phyloP scores from a whole-genome alignment of 1,140 invertebrate genomes.

The Caenorhabditis briggsae region DNA sequence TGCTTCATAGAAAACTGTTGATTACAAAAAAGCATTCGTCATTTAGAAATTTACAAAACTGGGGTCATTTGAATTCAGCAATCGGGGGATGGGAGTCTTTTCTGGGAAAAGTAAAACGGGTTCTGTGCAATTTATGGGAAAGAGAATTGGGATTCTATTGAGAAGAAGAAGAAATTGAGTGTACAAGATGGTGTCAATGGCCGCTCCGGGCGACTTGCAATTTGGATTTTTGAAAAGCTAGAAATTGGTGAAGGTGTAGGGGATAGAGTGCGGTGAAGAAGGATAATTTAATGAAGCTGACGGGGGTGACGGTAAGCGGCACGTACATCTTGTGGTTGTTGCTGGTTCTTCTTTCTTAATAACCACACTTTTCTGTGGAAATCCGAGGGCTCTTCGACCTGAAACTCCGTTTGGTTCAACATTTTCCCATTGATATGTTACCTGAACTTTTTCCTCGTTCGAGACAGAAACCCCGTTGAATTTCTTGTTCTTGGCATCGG shows the following conservation, averaged over 20 bases:
- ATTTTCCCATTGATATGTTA: background rate
- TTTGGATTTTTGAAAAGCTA: too few species aligned
- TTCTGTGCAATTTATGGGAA: background rate
- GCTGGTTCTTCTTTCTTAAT: background rate
- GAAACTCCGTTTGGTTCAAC: background rate
- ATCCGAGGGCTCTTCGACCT: background rate
- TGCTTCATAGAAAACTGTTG: background rate
- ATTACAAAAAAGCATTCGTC: background rate
- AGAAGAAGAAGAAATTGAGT: background rate
- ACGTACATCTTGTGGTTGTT: slow-evolving; percentile 25
- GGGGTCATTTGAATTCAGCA: too few species aligned
- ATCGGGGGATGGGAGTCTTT: background rate
- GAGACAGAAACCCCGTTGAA: slow-evolving; percentile 8
- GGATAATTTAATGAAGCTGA: slow-evolving; percentile 20
- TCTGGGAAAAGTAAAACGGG: background rate
- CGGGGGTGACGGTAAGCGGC: slow-evolving; percentile 6
- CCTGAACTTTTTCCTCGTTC: slow-evolving; percentile 21
- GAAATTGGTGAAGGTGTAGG: background rate
- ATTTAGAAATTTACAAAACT: slow-evolving; percentile 24
- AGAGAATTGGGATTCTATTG: slow-evolving; percentile 21
- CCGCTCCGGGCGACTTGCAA: slow-evolving; percentile 8
- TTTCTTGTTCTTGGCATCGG: slow-evolving; percentile 27
- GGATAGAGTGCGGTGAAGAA: too few species aligned
- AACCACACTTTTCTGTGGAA: slow-evolving; percentile 40
- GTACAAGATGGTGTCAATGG: background rate